Evolutionary conservation across 2,888 invertebrate species (phyloP), one percentile per base, ranked within the genome.

Genomic region (Phengaris alcon): DNA sequence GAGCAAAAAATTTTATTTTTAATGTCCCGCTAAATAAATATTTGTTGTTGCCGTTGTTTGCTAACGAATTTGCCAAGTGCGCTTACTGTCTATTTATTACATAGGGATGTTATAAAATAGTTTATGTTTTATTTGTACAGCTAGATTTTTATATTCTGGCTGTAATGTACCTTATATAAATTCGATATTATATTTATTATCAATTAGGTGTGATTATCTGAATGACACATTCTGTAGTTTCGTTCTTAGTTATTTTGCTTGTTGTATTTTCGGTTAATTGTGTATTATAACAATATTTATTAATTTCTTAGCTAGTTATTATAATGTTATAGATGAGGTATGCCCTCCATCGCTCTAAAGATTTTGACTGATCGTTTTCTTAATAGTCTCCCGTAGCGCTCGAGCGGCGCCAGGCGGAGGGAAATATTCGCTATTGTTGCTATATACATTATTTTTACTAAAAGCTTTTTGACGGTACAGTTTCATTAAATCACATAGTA

Each of bases 291-390:
- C 46, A 69, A 48, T 48, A 48, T 46, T 69, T 48, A 69, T n/a
- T 46, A 3, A 46, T 69, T 48, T n/a, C 15, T 69, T 48, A 15
- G 3, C 12, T 22, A 15, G 72, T 22, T 35, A 72, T 72, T 72
- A 72, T 51, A 70, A 70, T 52, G 35, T 10, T 6, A 64, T 48
- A 69, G 35, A 52, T 72, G 54, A 72, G 52, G 54, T 72, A 72
- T 72, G 10, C 12, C 54, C 72, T 52, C 70, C 70, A 70, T 52
- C 72, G 12, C 72, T 72, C 52, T 8, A 35, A 54, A 52, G 35
- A 13, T 52, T 54, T 72, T 72, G 72, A 72, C 52, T 72, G 72
- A 72, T 72, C 72, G 72, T 72, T 72, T 54, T 72, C 52, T 52
- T 72, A 72, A 72, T 72, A 72, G 72, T 52, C 72, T 52, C 54